These are phyloP conservation scores for Pagrus major DNA, from an alignment of 2,113 vertebrate genomes.

Conservation along the genomic window DNA sequence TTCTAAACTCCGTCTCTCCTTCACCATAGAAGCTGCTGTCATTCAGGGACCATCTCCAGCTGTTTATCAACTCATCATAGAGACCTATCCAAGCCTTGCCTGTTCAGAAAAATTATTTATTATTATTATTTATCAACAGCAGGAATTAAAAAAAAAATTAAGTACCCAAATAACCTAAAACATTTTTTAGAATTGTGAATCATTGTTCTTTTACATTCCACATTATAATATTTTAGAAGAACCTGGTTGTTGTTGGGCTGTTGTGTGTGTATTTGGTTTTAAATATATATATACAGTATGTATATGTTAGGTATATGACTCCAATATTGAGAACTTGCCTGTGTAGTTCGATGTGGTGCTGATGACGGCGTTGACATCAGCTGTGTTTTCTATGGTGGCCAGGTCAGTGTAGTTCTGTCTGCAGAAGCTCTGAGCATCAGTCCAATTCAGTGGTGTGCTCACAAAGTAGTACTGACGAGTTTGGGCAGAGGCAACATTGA, in stretches of 20 bases:
- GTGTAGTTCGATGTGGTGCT: neutral
- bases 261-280: neutral
- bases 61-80: conserved; percentile 37
- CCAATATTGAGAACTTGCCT: conserved; percentile 4
- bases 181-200: neutral
- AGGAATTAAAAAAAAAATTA: neutral
- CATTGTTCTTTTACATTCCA: neutral
- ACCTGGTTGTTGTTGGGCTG: neutral
- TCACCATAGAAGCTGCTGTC: conserved; percentile 39
- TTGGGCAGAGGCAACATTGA: conserved; percentile 11
- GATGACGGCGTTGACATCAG: neutral
- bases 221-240: neutral
- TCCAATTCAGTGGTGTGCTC: neutral
- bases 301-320: neutral
- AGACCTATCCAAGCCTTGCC: conserved; percentile 65
- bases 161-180: neutral
- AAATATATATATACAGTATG: neutral
- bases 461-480: conserved; percentile 45
- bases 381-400: conserved; percentile 44
- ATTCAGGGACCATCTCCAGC: conserved; percentile 64
- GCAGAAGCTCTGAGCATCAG: conserved; percentile 44
- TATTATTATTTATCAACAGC: too few relatives aligned
- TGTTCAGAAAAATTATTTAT: conserved; percentile 28
- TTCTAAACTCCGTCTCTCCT: conserved; percentile 43
- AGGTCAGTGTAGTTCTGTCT: conserved; percentile 46